Conservation (phyloP, 2,113 vertebrate genomes). For the Alosa alosa region DNA sequence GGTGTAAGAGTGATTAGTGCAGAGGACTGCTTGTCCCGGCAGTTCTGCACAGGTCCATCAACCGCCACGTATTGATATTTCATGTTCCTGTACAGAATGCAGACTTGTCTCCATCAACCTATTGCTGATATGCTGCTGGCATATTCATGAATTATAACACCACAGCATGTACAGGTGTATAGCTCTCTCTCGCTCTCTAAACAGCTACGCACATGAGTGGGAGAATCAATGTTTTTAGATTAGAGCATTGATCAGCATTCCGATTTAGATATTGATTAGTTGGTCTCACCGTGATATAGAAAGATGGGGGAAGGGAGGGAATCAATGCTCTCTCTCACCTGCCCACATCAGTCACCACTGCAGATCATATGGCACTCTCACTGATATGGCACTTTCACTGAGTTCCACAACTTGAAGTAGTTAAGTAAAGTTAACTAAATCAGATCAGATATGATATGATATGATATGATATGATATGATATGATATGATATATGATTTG, state of each 20-base stretch:
- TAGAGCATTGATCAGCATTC: conserved; percentile 35
- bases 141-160: not conserved
- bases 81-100: not conserved
- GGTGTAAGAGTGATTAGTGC: not conserved
- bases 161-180: not conserved
- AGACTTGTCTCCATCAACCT: not conserved
- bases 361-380: not conserved
- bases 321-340: not conserved
- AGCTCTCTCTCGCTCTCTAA: not conserved
- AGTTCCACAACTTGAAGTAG: not conserved
- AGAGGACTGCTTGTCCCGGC: not conserved
- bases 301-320: conserved; percentile 21
- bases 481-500: too few relatives aligned
- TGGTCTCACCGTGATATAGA: conserved; percentile 16
- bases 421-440: not conserved
- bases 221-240: conserved; percentile 9
- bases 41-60: not conserved
- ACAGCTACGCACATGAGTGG: not conserved
- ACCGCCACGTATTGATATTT: not conserved
- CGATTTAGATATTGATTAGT: conserved; percentile 45
- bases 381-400: not conserved
- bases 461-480: not conserved
- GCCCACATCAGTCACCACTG: not conserved
- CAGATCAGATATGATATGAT: not conserved
- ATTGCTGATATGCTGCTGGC: not conserved